A percentile compares a stretch with the other conserved stretches of the same genome.
phyloP scores from a whole-genome alignment of 2,113 vertebrate species.

The Caracal caracal region DNA sequence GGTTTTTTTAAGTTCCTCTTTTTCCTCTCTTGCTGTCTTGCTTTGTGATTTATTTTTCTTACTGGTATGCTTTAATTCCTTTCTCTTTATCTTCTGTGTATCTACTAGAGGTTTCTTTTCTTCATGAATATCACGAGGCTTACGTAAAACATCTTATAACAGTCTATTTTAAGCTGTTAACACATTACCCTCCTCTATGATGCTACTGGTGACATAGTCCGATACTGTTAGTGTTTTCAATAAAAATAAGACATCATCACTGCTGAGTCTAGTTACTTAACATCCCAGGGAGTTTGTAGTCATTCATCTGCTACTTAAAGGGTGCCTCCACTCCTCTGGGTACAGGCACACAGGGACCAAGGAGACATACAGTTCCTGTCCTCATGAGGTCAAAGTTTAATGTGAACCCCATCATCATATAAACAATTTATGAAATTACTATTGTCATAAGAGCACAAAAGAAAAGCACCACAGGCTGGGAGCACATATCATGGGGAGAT shows the following conservation, averaged over 20 bases:
- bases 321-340: not conserved
- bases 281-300: not conserved
- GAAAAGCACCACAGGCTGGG: not conserved
- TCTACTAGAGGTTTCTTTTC: not conserved
- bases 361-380: not conserved
- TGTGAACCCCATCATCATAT: not conserved
- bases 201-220: not conserved
- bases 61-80: not conserved
- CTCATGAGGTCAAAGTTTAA: not conserved
- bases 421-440: not conserved
- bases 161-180: not conserved
- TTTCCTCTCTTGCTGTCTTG: not conserved
- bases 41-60: not conserved
- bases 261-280: not conserved
- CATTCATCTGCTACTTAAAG: not conserved
- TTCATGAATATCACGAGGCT: not conserved
- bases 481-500: not conserved
- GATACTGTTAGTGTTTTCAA: not conserved
- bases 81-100: not conserved
- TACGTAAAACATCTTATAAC: not conserved
- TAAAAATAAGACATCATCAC: not conserved
- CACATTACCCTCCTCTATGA: not conserved
- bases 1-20: not conserved
- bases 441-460: not conserved
- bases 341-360: not conserved